Evolutionary conservation across 64 coral and sea anemone species (phyloP).

Genomic region (Orbicella faveolata): DNA sequence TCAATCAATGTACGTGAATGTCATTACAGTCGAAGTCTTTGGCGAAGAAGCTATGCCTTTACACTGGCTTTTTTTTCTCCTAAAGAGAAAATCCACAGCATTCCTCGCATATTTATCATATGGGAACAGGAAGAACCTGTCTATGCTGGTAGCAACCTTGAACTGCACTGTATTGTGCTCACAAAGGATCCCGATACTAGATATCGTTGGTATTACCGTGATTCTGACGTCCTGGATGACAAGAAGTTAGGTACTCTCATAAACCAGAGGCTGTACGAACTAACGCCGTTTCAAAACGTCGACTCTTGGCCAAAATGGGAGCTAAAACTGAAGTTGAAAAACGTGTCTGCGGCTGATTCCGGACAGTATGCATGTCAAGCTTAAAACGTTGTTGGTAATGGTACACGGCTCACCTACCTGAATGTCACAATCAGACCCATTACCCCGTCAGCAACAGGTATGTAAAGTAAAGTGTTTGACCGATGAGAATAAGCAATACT

Average conservation of each 20-base stretch:
- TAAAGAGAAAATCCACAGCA: neutral
- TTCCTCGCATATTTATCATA: neutral
- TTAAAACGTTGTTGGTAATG: neutral
- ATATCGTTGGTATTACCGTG: neutral
- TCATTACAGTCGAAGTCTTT: too few species aligned
- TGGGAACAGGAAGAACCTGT: neutral
- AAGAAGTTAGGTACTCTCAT: neutral
- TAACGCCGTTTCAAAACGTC: neutral
- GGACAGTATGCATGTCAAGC: slow-evolving; percentile 40
- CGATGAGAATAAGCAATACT: neutral
- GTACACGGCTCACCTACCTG: neutral
- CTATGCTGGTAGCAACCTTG: neutral
- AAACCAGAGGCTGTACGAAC: neutral
- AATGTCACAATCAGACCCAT: neutral
- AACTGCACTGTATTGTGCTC: neutral
- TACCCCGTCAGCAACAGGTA: neutral
- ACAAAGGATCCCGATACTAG: neutral
- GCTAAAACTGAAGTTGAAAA: neutral
- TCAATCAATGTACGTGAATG: too few species aligned
- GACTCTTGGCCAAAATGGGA: neutral
- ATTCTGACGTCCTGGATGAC: neutral
- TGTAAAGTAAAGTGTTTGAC: neutral
- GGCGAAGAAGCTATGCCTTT: neutral
- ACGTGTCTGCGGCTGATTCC: slow-evolving; percentile 4
- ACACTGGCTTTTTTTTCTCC: neutral